Evolutionary conservation across 2,888 invertebrate genomes (phyloP), one percentile per base, ranked within the genome.

Genomic region (Mechanitis mazaeus): DNA sequence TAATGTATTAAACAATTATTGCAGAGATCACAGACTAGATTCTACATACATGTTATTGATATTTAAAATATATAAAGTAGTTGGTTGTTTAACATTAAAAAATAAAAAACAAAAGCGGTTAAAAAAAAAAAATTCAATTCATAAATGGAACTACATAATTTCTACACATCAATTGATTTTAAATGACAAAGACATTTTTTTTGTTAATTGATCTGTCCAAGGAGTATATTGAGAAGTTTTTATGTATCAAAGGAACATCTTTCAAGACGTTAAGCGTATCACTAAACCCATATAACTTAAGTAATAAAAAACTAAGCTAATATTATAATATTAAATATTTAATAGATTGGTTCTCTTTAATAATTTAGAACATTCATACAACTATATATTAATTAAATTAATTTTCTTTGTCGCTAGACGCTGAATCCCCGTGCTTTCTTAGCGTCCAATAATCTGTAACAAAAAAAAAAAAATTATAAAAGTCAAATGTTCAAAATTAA

Each of bases 21-120:
- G 87, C 86, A 82, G 87, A 88, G 87, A 88, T 88, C 87, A 85
- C 74, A 85, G 87, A 88, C 87, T 87, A 87, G 87, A 87, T 83
- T 83, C 83, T 84, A 86, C 80, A 81, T 78, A 66, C 67, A 63
- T 35, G 47, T 59, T 55, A 50, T 60, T 45, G 59, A 35, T 35
- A 33, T 58, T 58, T 58, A 55, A 42, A 58, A 35, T 54, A 20
- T 55, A 33, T 35, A 58, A 28, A 38, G 53, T 11, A 28, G 28
- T 31, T 45, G 58, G 53, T 42, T 31, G 33, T 1, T 9, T 42
- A 53, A 38, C 38, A 42, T 45, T 45, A 54, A 46, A 59, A 54
- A n/a, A 31, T 20, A n/a, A 3, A 35, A 20, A 20, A 20, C 20
- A 20, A 20, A 20, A 20, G 20, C 20, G 20, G 20, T 20, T 20